phyloP scores from a whole-genome alignment of 2,888 invertebrate genomes.

The Allacma fusca region DNA sequence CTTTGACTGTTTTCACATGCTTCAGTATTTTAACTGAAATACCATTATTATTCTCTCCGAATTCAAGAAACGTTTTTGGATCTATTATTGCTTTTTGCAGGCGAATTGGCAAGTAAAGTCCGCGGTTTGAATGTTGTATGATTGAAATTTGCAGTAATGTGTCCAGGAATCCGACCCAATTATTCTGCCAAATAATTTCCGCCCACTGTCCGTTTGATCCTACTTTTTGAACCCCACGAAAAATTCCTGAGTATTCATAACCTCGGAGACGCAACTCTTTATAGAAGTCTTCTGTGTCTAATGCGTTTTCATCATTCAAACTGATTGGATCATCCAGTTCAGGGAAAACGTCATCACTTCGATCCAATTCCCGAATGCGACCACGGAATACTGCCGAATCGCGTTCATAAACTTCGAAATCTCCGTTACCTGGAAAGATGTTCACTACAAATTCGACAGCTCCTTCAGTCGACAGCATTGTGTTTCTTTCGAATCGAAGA shows the following conservation, averaged over 20 bases:
- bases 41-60: no score
- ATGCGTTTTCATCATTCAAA: constrained; percentile 8
- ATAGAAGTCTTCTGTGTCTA: constrained; percentile 62
- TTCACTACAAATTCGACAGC: constrained; percentile 81
- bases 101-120: constrained; percentile 78
- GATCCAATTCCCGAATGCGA: constrained; percentile 53
- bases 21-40: constrained; percentile 65
- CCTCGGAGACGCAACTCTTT: constrained; percentile 64
- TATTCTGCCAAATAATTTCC: constrained; percentile 74
- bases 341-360: constrained; percentile 35
- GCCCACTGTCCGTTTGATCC: constrained; percentile 63
- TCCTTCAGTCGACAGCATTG: constrained; percentile 74
- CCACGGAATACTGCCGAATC: constrained; percentile 64
- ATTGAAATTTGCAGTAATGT: constrained; percentile 86
- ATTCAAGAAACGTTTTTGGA: constrained; percentile 64
- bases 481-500: constrained; percentile 82
- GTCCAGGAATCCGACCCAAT: constrained; percentile 90
- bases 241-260: constrained; percentile 63
- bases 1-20: constrained; percentile 68
- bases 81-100: constrained; percentile 77
- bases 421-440: constrained; percentile 79
- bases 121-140: constrained; percentile 74
- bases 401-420: constrained; percentile 65
- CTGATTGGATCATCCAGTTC: not conserved
- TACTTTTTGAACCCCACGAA: constrained; percentile 64